Conservation (phyloP, 2,113 vertebrate species). For the Ancistrus triradiatus region DNA sequence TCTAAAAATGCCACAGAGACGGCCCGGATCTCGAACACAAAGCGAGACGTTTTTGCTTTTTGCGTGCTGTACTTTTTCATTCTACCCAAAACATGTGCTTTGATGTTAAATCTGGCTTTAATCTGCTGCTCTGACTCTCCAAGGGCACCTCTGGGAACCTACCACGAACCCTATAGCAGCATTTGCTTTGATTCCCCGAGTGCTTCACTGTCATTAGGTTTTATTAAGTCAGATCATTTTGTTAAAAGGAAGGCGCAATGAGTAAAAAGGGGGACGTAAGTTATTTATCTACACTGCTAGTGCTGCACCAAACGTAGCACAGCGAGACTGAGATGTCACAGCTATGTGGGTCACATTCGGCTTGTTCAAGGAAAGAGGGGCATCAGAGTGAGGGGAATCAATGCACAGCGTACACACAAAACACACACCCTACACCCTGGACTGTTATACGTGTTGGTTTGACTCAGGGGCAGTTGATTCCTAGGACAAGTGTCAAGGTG, state of each 20-base stretch:
- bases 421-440: no score
- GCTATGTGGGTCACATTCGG: no score
- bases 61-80: not conserved
- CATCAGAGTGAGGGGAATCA: no score
- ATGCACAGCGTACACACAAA: no score
- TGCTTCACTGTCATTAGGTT: conserved; percentile 67
- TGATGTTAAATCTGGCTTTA: conserved; percentile 64
- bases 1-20: no score
- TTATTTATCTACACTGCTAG: conserved; percentile 61
- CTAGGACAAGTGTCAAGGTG: no score
- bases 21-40: not conserved
- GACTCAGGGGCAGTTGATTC: no score
- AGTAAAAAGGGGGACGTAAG: conserved; percentile 62
- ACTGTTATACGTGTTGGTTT: no score
- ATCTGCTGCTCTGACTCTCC: conserved; percentile 67
- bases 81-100: conserved; percentile 28
- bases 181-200: conserved; percentile 63
- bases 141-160: conserved; percentile 52
- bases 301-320: conserved; percentile 55
- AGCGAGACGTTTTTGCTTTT: conserved; percentile 29
- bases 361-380: no score
- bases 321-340: no score
- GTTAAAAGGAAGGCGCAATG: conserved; percentile 65
- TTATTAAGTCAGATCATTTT: conserved; percentile 74
- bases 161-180: conserved; percentile 64